phyloP scores from a whole-genome alignment of 2,888 invertebrate genomes.

The Orchesellides sinensis region DNA sequence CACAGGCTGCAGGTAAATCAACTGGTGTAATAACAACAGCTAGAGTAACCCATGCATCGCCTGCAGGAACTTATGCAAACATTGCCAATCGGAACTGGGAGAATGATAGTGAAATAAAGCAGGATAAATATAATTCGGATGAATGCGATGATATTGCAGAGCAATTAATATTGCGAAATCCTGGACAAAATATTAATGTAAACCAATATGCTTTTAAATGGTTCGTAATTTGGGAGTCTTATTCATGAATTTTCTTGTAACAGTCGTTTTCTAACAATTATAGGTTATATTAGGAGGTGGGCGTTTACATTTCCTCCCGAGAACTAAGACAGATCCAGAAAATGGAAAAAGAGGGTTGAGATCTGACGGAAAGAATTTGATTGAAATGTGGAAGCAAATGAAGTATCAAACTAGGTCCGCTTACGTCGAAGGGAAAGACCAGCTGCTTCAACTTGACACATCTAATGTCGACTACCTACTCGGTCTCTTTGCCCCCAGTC shows the following conservation, averaged over 20 bases:
- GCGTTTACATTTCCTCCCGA: slow-evolving; percentile 61
- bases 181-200: slow-evolving; percentile 86
- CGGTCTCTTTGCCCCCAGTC: slow-evolving; percentile 77
- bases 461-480: slow-evolving; percentile 82
- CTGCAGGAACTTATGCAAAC: slow-evolving; percentile 77
- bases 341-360: slow-evolving; percentile 78
- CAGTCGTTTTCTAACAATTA: too few species aligned
- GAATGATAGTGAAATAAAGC: slow-evolving; percentile 82
- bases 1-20: slow-evolving; percentile 80
- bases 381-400: slow-evolving; percentile 81
- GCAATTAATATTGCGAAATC: slow-evolving; percentile 87
- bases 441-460: slow-evolving; percentile 79
- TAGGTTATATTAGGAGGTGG: slow-evolving; percentile 79
- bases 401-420: slow-evolving; percentile 73
- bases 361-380: slow-evolving; percentile 82
- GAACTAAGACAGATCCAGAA: slow-evolving; percentile 73
- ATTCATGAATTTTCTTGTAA: background rate
- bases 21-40: slow-evolving; percentile 71
- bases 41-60: slow-evolving; percentile 66
- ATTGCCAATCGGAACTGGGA: slow-evolving; percentile 84
- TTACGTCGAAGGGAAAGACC: slow-evolving; percentile 80
- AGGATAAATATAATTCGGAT: slow-evolving; percentile 72
- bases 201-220: slow-evolving; percentile 66
- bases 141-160: slow-evolving; percentile 89
- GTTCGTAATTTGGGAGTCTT: background rate